Base-by-base conservation (phyloP, 2,113 vertebrate genomes). In the Callorhinus ursinus region DNA sequence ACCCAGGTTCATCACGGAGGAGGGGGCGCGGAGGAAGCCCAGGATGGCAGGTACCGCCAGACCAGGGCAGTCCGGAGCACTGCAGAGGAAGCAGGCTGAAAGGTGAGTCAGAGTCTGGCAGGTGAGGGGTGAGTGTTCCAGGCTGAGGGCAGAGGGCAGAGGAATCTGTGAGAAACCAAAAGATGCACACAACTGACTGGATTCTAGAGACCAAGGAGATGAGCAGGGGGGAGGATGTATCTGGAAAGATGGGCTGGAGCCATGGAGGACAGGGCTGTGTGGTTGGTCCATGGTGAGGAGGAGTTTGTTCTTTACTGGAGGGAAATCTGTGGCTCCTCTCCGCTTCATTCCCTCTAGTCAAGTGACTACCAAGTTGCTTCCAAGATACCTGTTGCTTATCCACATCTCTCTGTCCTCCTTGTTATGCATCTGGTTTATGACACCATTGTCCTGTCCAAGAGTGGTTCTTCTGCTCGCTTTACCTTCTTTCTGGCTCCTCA, bases 1-100 rank as follows among this genome's bases (percentile, higher is more conserved):
- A n/a, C 39, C 31, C 67, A 4, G 14, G 36, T 39, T 26, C 24
- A 8, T 19, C n/a, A 3, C 3, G 1, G 49, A 42, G 7, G 71
- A 39, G 4, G 42, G 26, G 6, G 12, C 1, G 8, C n/a, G 33
- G 18, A 22, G 49, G 24, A 33, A 67, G n/a, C 0, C 1, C 19
- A 4, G 28, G 7, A 3, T 19, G 16, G 5, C 3, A 0, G 57
- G 39, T 19, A 55, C 76, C 76, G 7, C 26, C 81, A 39, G 42
- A 46, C 33, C 18, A 53, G 10, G 26, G n/a, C 3, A 4, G 42
- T 55, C 36, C 42, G 1, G n/a, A 24, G 71, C n/a, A 26, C n/a
- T 4, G 0, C 46, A 14, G n/a, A 13, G 19, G 28, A 39, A 55
- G 71, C 28, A 67, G 71, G 26, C 24, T 9, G 46, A 26, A 85